These are phyloP conservation scores for Ophraella communa DNA, from an alignment of 2,888 invertebrate genomes.

Conservation along the genomic window DNA sequence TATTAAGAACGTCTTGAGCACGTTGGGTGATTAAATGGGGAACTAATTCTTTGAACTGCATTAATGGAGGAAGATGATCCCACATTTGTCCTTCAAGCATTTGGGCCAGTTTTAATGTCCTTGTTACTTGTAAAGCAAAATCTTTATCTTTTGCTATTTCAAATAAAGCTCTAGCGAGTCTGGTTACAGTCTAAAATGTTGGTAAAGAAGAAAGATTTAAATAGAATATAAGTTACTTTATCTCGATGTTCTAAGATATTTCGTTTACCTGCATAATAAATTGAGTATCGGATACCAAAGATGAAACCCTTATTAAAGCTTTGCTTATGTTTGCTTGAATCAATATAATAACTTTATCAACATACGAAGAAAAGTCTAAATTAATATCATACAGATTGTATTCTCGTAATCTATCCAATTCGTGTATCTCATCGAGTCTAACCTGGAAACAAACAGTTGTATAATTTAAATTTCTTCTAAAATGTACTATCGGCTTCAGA, in stretches of 20 bases:
- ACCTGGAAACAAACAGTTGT: constrained; percentile 64
- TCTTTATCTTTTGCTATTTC: constrained; percentile 84
- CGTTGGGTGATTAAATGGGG: constrained; percentile 75
- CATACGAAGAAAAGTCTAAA: constrained; percentile 86
- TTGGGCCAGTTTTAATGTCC: constrained; percentile 86
- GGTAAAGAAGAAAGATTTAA: constrained; percentile 46
- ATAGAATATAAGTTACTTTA: too few species aligned
- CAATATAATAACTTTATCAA: constrained; percentile 95
- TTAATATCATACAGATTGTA: constrained; percentile 81
- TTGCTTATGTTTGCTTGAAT: constrained; percentile 89
- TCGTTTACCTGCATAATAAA: constrained; percentile 82
- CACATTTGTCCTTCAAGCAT: constrained; percentile 93
- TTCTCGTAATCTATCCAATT: constrained; percentile 79
- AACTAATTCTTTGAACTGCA: constrained; percentile 80
- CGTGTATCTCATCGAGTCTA: constrained; percentile 92
- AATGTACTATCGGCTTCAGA: too few species aligned
- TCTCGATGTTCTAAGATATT: too few species aligned
- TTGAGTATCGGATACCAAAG: constrained; percentile 85
- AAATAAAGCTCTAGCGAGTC: constrained; percentile 91
- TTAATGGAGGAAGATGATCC: constrained; percentile 84
- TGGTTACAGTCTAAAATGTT: constrained; percentile 78
- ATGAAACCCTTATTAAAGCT: constrained; percentile 80
- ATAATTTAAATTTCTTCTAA: background rate
- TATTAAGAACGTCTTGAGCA: constrained; percentile 79
- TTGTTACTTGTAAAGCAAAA: constrained; percentile 86